phyloP scores from a whole-genome alignment of 2,113 vertebrate species.

The Parus major region DNA sequence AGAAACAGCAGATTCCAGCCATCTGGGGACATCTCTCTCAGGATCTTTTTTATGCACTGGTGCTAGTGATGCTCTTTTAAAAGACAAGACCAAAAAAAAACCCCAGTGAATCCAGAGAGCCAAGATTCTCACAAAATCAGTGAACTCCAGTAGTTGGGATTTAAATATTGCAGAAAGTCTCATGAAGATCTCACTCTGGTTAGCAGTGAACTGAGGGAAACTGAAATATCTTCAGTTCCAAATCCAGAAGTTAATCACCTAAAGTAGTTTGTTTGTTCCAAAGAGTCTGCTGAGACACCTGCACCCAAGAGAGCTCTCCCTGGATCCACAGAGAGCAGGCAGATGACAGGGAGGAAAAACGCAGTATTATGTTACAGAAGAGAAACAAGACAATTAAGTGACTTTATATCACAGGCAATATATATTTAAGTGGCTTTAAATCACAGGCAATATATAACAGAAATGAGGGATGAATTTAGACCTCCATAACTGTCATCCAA shows the following conservation, averaged over 20 bases:
- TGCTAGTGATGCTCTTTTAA: background rate
- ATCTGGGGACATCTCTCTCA: background rate
- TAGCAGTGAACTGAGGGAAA: background rate
- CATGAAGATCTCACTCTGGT: background rate
- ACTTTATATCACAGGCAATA: background rate
- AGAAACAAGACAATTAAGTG: background rate
- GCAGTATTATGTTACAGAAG: background rate
- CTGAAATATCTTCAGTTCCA: background rate
- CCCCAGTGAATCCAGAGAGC: background rate
- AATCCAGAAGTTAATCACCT: background rate
- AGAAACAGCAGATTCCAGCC: background rate
- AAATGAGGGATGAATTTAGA: background rate
- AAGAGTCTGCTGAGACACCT: background rate
- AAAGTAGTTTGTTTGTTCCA: background rate
- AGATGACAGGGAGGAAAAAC: background rate
- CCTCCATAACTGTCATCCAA: background rate
- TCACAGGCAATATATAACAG: background rate
- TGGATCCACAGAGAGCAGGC: background rate
- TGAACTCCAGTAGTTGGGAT: background rate
- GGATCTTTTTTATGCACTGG: background rate
- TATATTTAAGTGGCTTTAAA: slow-evolving; percentile 13
- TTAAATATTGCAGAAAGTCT: background rate
- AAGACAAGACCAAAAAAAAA: background rate
- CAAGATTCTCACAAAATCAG: background rate
- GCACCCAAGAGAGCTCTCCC: background rate